A percentile compares a stretch with the other conserved stretches of the same genome.
Conservation (phyloP, 2,797 vertebrate species). For the Danio albolineatus region DNA sequence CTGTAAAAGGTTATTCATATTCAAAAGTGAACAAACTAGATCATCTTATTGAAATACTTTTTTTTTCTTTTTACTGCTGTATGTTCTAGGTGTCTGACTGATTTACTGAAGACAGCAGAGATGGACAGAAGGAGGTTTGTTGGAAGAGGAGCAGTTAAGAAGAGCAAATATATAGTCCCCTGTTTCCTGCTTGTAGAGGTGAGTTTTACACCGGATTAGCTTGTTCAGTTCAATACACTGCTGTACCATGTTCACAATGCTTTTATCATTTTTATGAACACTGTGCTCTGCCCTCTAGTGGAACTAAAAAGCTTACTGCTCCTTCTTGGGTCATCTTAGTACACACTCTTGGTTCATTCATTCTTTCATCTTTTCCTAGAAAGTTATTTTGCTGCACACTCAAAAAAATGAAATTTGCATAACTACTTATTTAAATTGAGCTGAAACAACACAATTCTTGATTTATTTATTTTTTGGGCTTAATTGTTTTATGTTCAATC, state of each 20-base stretch:
- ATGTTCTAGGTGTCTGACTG: conserved; percentile 13
- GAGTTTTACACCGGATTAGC: conserved; percentile 62
- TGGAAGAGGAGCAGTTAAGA: conserved; percentile 76
- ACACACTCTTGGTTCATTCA: too few species aligned
- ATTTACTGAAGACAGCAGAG: conserved; percentile 26
- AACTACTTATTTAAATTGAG: too few species aligned
- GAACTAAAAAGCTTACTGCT: not conserved
- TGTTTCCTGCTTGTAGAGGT: conserved; percentile 94
- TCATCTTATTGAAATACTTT: not conserved
- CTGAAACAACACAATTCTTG: too few species aligned
- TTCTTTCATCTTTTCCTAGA: too few species aligned
- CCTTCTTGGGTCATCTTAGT: not conserved
- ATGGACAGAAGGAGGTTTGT: conserved; percentile 68
- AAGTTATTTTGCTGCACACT: too few species aligned
- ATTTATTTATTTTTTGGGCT: too few species aligned
- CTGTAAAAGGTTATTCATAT: not conserved
- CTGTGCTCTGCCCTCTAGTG: conserved; percentile 29
- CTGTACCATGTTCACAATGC: not conserved
- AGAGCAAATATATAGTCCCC: conserved; percentile 89
- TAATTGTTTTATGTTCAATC: too few species aligned
- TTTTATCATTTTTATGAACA: not conserved
- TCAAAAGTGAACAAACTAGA: too few species aligned
- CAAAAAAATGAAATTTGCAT: too few species aligned
- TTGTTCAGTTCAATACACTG: not conserved
- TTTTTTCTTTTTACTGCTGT: not conserved